Evolutionary conservation across 1,140 invertebrate genomes (phyloP).

Genomic region (Ylistrum balloti): DNA sequence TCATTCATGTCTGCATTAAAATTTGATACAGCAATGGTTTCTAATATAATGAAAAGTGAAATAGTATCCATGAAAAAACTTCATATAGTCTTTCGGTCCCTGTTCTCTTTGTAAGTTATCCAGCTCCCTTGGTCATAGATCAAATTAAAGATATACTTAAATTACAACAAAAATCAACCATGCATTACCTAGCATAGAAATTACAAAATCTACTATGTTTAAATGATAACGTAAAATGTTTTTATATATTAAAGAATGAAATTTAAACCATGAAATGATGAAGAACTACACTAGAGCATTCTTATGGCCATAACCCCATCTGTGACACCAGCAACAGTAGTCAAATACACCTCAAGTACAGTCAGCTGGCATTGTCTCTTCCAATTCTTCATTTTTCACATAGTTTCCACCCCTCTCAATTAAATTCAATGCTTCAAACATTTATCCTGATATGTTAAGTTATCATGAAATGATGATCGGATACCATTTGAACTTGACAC

Average conservation of each 20-base stretch:
- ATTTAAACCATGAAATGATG: constrained; percentile 12
- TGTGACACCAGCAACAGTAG: neutral
- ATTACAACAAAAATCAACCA: neutral
- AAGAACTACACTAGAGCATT: neutral
- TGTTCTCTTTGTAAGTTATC: neutral
- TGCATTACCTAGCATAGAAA: neutral
- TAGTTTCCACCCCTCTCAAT: too few relatives aligned
- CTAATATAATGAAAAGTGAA: neutral
- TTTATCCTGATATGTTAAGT: too few relatives aligned
- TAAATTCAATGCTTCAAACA: too few relatives aligned
- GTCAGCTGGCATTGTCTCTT: neutral
- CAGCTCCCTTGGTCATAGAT: neutral
- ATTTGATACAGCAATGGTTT: neutral
- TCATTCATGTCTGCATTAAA: neutral
- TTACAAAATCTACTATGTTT: neutral
- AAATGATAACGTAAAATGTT: neutral
- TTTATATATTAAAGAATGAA: neutral
- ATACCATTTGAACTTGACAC: too few relatives aligned
- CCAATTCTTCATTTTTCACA: neutral
- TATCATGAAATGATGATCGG: too few relatives aligned
- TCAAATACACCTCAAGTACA: neutral
- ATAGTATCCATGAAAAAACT: neutral
- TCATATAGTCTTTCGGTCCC: neutral
- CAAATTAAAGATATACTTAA: neutral
- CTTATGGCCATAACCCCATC: neutral